A percentile compares a stretch with the other conserved stretches of the same genome.
These are phyloP conservation scores for Taxidea taxus DNA, from an alignment of 2,113 vertebrate species.

Conservation along the genomic window DNA sequence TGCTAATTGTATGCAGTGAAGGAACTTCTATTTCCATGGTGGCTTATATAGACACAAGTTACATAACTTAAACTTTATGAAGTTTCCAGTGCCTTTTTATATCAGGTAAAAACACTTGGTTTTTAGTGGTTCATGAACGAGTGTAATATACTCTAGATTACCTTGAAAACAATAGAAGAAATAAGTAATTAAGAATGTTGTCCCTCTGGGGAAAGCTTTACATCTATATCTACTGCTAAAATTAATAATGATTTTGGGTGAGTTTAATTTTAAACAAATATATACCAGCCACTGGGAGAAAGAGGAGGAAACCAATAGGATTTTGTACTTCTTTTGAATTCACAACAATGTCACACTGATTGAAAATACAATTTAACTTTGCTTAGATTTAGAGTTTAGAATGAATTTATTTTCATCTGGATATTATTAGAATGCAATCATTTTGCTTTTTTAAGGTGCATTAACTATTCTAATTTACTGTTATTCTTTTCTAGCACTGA, in stretches of 20 bases:
- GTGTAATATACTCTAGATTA: neutral
- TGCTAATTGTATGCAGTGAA: neutral
- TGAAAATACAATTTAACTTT: constrained; percentile 64
- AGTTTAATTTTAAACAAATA: constrained; percentile 65
- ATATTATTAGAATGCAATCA: neutral
- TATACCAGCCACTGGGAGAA: constrained; percentile 33
- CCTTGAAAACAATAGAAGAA: neutral
- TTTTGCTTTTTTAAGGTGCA: constrained; percentile 47
- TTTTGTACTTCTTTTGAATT: constrained; percentile 63
- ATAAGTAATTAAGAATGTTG: neutral
- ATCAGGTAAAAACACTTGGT: neutral
- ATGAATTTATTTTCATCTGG: neutral
- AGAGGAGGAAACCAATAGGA: constrained; percentile 55
- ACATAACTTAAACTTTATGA: neutral
- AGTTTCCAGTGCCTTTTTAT: neutral
- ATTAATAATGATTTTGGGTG: neutral
- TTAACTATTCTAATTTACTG: constrained; percentile 33
- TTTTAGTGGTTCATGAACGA: neutral
- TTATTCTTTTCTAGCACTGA: constrained; percentile 48
- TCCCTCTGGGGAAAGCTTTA: neutral
- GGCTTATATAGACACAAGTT: neutral
- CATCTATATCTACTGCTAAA: neutral
- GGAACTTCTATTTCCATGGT: neutral
- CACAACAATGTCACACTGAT: constrained; percentile 57
- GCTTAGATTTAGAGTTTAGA: neutral